Conservation (phyloP, 2,113 vertebrate genomes). For the Forbesichthys papilliferus region DNA sequence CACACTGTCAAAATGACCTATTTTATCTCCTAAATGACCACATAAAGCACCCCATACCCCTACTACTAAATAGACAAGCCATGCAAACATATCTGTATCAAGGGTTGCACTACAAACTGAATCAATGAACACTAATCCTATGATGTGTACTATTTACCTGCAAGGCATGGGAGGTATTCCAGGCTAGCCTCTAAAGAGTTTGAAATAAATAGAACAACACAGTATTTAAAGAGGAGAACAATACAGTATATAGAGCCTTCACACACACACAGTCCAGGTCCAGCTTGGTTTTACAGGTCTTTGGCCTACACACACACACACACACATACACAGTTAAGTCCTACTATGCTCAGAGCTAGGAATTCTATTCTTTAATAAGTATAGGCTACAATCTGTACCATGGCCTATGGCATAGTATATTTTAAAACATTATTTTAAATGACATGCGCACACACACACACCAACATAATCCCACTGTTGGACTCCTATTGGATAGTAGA, state of each 20-base stretch:
- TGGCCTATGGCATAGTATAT: slow-evolving; percentile 18
- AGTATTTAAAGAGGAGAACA: neutral
- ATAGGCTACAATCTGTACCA: slow-evolving; percentile 35
- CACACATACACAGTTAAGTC: no score
- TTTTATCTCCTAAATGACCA: slow-evolving; percentile 33
- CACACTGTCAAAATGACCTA: slow-evolving; percentile 40
- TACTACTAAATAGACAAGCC: slow-evolving; percentile 60
- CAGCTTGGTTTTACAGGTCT: no score
- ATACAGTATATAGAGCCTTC: slow-evolving; percentile 39
- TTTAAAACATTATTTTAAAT: neutral
- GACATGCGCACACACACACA: slow-evolving; percentile 10
- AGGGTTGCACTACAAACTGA: slow-evolving; percentile 75
- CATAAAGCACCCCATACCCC: slow-evolving; percentile 19
- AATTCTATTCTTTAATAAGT: neutral
- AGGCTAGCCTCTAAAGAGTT: slow-evolving; percentile 54
- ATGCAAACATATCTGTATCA: slow-evolving; percentile 63
- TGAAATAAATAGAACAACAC: slow-evolving; percentile 36
- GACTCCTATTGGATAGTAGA: slow-evolving; percentile 41
- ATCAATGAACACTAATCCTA: slow-evolving; percentile 76
- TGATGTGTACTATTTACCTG: slow-evolving; percentile 74
- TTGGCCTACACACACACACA: slow-evolving; percentile 13
- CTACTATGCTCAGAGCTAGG: neutral
- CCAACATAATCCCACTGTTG: slow-evolving; percentile 39
- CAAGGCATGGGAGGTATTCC: slow-evolving; percentile 56
- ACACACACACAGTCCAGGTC: slow-evolving; percentile 3